These are phyloP conservation scores for Gerris buenoi DNA, from an alignment of 1,140 invertebrate species.

Conservation along the genomic window DNA sequence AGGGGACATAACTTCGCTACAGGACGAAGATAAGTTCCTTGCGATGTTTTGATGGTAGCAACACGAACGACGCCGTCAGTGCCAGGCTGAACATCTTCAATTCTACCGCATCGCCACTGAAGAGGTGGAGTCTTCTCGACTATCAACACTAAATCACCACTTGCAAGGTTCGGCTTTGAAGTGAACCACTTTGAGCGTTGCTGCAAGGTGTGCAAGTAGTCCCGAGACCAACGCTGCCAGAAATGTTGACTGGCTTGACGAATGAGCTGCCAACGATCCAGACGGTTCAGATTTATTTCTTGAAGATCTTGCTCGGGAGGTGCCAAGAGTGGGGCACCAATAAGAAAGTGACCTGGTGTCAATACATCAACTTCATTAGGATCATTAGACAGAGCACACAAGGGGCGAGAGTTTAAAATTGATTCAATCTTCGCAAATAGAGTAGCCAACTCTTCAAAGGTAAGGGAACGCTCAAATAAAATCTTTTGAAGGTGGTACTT, in stretches of 20 bases:
- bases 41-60: slow-evolving; percentile 25
- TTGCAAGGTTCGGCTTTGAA: background rate
- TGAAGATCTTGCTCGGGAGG: slow-evolving; percentile 20
- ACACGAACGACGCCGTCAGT: slow-evolving; percentile 25
- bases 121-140: background rate
- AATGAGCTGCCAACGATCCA: slow-evolving; percentile 10
- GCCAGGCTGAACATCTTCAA: slow-evolving; percentile 25
- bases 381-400: slow-evolving; percentile 8
- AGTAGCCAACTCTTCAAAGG: slow-evolving; percentile 24
- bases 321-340: too few species aligned
- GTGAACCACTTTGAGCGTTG: slow-evolving; percentile 11
- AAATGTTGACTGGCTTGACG: too few species aligned
- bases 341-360: too few species aligned
- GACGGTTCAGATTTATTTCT: slow-evolving; percentile 11
- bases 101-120: slow-evolving; percentile 20
- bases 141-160: slow-evolving; percentile 11
- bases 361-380: slow-evolving; percentile 8
- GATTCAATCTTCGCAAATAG: slow-evolving; percentile 22
- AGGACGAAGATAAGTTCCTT: slow-evolving; percentile 13
- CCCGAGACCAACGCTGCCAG: too few species aligned
- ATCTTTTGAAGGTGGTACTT: slow-evolving; percentile 22
- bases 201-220: slow-evolving; percentile 12
- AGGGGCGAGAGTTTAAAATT: slow-evolving; percentile 23
- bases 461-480: slow-evolving; percentile 17
- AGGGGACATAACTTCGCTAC: slow-evolving; percentile 15